A percentile compares a stretch with the other conserved stretches of the same genome.
phyloP scores from a whole-genome alignment of 2,797 vertebrate species.

The Taeniopygia guttata region DNA sequence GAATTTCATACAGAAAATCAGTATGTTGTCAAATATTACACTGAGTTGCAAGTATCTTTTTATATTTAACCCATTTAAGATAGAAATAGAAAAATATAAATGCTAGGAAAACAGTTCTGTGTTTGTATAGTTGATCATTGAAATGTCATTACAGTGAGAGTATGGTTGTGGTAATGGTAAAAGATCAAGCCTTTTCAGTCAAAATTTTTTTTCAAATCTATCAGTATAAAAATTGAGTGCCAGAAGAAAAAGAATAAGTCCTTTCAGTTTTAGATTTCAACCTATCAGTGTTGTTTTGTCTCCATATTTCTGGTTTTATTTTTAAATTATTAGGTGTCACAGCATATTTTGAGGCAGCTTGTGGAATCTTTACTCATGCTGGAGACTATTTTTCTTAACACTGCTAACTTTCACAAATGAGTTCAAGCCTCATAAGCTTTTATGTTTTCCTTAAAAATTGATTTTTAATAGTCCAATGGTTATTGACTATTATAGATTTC shows the following conservation, averaged over 20 bases:
- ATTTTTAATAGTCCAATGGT: background rate
- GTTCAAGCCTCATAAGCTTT: background rate
- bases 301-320: constrained; percentile 55
- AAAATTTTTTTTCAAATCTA: background rate
- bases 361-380: constrained; percentile 2
- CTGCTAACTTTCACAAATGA: background rate
- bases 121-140: background rate
- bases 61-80: background rate
- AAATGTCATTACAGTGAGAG: background rate
- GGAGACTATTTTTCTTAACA: background rate
- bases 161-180: background rate
- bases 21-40: background rate
- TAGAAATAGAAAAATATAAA: background rate
- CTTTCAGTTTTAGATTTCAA: background rate
- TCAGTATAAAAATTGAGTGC: background rate
- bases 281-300: constrained; percentile 25
- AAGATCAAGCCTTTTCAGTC: background rate
- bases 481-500: background rate
- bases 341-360: constrained; percentile 36
- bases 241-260: background rate
- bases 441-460: background rate
- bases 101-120: background rate
- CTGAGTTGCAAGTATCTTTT: background rate
- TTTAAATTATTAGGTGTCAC: constrained; percentile 15
- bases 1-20: background rate